These are phyloP conservation scores for Calonectris borealis DNA, from an alignment of 2,113 vertebrate genomes.

Conservation along the genomic window DNA sequence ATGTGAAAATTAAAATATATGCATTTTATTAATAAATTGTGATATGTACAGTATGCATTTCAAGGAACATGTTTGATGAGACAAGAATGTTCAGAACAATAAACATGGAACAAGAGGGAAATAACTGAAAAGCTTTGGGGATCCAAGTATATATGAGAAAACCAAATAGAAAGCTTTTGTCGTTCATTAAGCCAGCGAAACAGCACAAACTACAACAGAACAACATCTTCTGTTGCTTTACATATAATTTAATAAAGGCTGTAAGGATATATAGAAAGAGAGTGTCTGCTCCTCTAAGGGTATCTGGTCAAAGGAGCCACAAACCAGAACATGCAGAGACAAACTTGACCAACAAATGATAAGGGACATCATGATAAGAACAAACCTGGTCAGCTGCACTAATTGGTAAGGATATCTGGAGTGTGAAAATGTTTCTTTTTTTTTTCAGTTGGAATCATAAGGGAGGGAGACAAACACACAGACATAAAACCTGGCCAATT, in stretches of 20 bases:
- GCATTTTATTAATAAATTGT: background rate
- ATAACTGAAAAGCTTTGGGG: background rate
- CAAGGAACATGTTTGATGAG: background rate
- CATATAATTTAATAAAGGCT: background rate
- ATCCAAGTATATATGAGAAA: background rate
- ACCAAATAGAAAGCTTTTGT: background rate
- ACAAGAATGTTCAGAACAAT: background rate
- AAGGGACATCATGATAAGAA: background rate
- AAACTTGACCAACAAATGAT: background rate
- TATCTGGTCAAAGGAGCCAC: background rate
- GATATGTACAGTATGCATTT: background rate
- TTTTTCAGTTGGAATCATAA: background rate
- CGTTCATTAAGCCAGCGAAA: background rate
- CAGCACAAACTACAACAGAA: background rate
- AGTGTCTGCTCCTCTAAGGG: background rate
- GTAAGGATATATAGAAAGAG: background rate
- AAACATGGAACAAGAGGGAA: background rate
- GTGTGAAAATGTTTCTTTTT: background rate
- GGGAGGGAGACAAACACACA: background rate
- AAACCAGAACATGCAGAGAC: background rate
- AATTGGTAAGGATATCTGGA: background rate
- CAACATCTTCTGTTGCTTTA: background rate
- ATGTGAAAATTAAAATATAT: background rate
- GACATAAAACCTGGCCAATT: background rate
- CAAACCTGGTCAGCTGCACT: background rate